These are phyloP conservation scores for Arizona elegans DNA, from an alignment of 2,113 vertebrate species.

Conservation along the genomic window DNA sequence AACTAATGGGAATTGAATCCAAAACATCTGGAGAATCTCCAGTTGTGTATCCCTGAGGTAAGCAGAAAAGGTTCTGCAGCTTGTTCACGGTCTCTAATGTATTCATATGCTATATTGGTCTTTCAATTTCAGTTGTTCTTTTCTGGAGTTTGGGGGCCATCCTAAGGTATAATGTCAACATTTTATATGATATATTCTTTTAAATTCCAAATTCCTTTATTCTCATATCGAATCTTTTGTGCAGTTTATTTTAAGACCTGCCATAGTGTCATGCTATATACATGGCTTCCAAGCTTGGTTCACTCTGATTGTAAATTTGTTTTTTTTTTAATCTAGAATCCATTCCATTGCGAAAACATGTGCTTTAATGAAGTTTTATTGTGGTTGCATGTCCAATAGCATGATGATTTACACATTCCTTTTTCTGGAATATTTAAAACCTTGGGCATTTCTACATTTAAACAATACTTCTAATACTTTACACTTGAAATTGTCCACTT, in stretches of 20 bases:
- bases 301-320: not conserved
- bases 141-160: not conserved
- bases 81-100: not conserved
- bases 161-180: not conserved
- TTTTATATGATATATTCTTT: not conserved
- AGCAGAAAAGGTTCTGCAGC: not conserved
- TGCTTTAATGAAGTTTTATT: not conserved
- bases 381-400: not conserved
- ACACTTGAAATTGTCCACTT: not conserved
- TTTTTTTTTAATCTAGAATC: not conserved
- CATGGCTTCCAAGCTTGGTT: not conserved
- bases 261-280: not conserved
- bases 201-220: not conserved
- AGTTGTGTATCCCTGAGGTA: not conserved
- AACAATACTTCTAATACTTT: not conserved
- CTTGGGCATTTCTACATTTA: not conserved
- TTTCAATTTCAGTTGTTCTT: not conserved
- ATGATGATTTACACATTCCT: not conserved
- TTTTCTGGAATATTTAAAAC: not conserved
- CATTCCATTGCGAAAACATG: not conserved
- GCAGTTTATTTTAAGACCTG: not conserved
- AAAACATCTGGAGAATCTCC: not conserved
- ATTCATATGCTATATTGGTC: not conserved
- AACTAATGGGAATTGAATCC: not conserved
- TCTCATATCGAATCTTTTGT: not conserved